Percentiles rank a stretch among this genome's conserved stretches.
phyloP scores from a whole-genome alignment of 2,797 vertebrate genomes.

The Spondyliosoma cantharus region DNA sequence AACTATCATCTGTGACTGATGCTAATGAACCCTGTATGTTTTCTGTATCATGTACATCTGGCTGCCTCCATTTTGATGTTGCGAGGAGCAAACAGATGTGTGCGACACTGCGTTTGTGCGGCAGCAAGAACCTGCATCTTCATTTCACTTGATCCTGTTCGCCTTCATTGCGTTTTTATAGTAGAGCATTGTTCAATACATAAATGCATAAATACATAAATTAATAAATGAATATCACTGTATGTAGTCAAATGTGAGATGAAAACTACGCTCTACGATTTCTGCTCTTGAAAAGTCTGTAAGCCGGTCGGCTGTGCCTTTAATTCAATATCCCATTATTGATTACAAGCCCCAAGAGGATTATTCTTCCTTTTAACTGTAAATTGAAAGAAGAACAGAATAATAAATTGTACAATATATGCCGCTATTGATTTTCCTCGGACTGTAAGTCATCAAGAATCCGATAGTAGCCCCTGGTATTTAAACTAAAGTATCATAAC shows the following conservation, averaged over 20 bases:
- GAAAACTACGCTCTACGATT: not conserved
- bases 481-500: not conserved
- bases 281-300: not conserved
- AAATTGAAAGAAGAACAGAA: slow-evolving; percentile 22
- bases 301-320: not conserved
- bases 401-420: slow-evolving; percentile 34
- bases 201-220: too few relatives aligned
- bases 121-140: not conserved
- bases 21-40: not conserved
- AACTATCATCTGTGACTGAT: slow-evolving; percentile 9
- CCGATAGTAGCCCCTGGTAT: slow-evolving; percentile 3
- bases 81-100: not conserved
- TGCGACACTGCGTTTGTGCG: not conserved
- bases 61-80: not conserved
- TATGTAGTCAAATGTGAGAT: not conserved
- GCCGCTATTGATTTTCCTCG: slow-evolving; percentile 51
- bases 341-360: slow-evolving; percentile 32
- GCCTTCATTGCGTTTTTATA: too few relatives aligned
- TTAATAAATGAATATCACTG: too few relatives aligned
- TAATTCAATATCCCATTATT: slow-evolving; percentile 27
- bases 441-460: slow-evolving; percentile 23
- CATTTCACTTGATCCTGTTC: not conserved
- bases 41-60: slow-evolving; percentile 5
- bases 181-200: too few relatives aligned
- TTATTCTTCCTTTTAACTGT: slow-evolving; percentile 35